Conservation (phyloP, 2,113 vertebrate species). For the Gadus chalcogrammus region DNA sequence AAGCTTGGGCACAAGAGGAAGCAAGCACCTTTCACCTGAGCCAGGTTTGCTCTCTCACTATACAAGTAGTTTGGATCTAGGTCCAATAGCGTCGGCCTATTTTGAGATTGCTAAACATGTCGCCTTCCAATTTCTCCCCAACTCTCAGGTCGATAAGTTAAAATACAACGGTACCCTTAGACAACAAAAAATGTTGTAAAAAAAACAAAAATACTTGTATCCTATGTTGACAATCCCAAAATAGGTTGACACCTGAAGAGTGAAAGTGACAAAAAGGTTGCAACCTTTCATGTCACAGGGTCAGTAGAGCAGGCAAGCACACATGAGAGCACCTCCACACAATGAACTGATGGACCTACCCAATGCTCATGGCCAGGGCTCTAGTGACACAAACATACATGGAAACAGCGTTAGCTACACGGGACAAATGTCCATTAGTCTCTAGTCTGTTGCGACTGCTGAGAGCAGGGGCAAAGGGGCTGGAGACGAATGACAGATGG, state of each 20-base stretch:
- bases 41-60: conserved; percentile 17
- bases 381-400: conserved; percentile 79
- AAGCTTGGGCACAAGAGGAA: conserved; percentile 25
- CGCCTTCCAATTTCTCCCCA: too few relatives aligned
- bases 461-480: conserved; percentile 22
- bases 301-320: conserved; percentile 68
- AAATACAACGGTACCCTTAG: too few relatives aligned
- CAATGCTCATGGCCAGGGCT: conserved; percentile 81
- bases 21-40: conserved; percentile 44
- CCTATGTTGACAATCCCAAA: conserved; percentile 45
- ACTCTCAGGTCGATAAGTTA: too few relatives aligned
- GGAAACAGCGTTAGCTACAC: conserved; percentile 51
- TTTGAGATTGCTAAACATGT: conserved; percentile 51
- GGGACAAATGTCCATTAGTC: conserved; percentile 18
- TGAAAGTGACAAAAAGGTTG: conserved; percentile 51
- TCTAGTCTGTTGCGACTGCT: conserved; percentile 42
- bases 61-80: conserved; percentile 25
- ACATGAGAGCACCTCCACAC: conserved; percentile 31
- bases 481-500: too few relatives aligned
- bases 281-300: conserved; percentile 21
- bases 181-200: too few relatives aligned
- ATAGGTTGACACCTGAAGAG: conserved; percentile 50
- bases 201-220: too few relatives aligned
- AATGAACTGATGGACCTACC: conserved; percentile 74
- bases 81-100: conserved; percentile 42